Evolutionary conservation across 2,888 invertebrate species (phyloP), one percentile per base, ranked within the genome.

Genomic region (Troides oblongomaculatus): DNA sequence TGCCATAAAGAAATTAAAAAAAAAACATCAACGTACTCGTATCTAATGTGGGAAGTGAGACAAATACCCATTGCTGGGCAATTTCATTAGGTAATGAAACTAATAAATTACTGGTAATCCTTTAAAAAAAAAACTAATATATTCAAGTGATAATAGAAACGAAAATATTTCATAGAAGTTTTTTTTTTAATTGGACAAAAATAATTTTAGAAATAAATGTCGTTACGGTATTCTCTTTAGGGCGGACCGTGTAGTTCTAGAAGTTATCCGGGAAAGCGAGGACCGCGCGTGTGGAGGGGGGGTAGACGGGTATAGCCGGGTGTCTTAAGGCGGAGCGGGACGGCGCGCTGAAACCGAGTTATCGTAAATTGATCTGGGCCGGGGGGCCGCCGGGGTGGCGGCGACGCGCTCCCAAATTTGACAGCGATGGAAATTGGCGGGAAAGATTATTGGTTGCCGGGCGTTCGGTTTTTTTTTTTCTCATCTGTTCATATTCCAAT

Each of bases 351-450:
- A 85, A 86, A 89, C 86, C 87, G 86, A 89, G 90, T 89, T 90
- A 90, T 90, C 90, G 90, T 88, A 90, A 92, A 92, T 92, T 92
- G 92, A 92, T 92, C 92, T 87, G 88, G 85, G 90, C 78, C 77
- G 84, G 81, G 82, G 81, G 83, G 82, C 79, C 81, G 75, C 77
- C 76, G 75, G 77, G 79, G 78, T 74, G 79, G 79, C 77, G 77
- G 77, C 80, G 82, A 79, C 84, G 86, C 84, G 85, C 83, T 85
- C 82, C 90, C 89, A 89, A 92, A 92, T 92, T 92, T 92, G 92
- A 92, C 92, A 92, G 90, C 90, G 85, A 92, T 90, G 90, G 89
- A 90, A 92, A 92, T 92, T 92, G 92, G 90, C 91, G 91, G 88
- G 88, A 90, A 90, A 90, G 85, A 90, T 91, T 91, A 89, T 88